Evolutionary conservation across 2,113 vertebrate genomes (phyloP).

Genomic region (Eulacestoma nigropectus): DNA sequence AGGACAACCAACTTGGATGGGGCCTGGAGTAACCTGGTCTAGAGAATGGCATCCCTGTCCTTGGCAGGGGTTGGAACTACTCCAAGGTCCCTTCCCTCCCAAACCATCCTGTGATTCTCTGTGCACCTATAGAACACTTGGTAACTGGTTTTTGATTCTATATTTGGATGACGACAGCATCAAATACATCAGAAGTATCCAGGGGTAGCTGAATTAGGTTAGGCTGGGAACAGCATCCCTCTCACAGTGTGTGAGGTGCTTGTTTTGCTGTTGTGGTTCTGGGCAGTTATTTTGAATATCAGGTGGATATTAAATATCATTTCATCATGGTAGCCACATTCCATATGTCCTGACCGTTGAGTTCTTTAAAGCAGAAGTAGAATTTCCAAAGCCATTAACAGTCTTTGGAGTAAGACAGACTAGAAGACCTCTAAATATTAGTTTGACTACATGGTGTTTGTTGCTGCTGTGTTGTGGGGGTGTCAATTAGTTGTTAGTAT

Average conservation of each 20-base stretch:
- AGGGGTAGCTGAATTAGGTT: neutral
- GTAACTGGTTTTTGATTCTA: neutral
- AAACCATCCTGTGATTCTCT: neutral
- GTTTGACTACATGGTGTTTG: rapidly evolving
- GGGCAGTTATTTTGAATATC: neutral
- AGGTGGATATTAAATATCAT: neutral
- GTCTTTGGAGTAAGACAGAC: neutral
- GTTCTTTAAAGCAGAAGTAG: neutral
- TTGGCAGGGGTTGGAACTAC: rapidly evolving
- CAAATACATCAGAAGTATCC: too few relatives aligned
- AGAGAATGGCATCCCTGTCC: neutral
- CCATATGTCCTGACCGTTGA: rapidly evolving
- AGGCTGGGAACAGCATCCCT: neutral
- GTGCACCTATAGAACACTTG: rapidly evolving
- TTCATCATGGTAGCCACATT: neutral
- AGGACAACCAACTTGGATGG: neutral
- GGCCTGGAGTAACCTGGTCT: neutral
- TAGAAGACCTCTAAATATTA: neutral
- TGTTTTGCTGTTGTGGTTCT: neutral
- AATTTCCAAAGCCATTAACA: neutral
- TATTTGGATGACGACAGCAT: rapidly evolving
- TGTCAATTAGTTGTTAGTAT: neutral
- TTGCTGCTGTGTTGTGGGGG: neutral
- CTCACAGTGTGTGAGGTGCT: rapidly evolving
- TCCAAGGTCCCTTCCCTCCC: neutral